A percentile compares a stretch with the other conserved stretches of the same genome.
These are phyloP conservation scores for Oopsacas minuta DNA, from an alignment of 37 sponge, comb jelly and placozoan genomes.

Conservation along the genomic window DNA sequence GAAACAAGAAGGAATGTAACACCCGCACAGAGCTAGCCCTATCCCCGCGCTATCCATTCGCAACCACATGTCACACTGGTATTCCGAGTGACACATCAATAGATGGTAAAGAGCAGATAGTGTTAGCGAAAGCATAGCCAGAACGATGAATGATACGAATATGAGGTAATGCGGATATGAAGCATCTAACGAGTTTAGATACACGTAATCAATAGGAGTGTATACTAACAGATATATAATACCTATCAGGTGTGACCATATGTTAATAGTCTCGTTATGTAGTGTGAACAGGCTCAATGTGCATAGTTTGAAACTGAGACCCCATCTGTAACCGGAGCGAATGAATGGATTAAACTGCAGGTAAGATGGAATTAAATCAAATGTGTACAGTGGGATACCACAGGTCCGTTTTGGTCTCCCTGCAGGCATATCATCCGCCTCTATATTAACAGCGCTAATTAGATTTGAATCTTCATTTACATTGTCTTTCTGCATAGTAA, in stretches of 20 bases:
- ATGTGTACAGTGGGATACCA: constrained; percentile 50
- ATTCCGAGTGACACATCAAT: constrained; percentile 68
- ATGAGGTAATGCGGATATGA: neutral
- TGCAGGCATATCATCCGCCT: neutral
- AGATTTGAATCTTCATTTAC: constrained; percentile 5
- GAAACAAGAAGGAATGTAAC: constrained; percentile 71
- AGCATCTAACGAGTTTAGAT: neutral
- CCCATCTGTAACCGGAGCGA: constrained; percentile 59
- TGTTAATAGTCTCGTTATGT: constrained; percentile 74
- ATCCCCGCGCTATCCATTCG: constrained; percentile 62
- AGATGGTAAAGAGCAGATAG: constrained; percentile 49
- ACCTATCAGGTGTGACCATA: constrained; percentile 68
- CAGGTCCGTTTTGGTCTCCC: neutral
- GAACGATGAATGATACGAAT: neutral
- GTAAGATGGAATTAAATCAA: constrained; percentile 45
- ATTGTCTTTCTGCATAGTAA: neutral
- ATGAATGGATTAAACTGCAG: constrained; percentile 66
- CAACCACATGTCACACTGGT: constrained; percentile 44
- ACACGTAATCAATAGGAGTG: constrained; percentile 30
- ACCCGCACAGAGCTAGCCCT: constrained; percentile 61
- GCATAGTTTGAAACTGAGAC: constrained; percentile 42
- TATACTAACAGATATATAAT: constrained; percentile 43
- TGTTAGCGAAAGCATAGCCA: neutral
- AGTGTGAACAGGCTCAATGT: constrained; percentile 43
- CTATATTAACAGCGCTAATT: neutral